Evolutionary conservation across 2,797 vertebrate genomes (phyloP).

Genomic region (Neosilurus mollespiculum): DNA sequence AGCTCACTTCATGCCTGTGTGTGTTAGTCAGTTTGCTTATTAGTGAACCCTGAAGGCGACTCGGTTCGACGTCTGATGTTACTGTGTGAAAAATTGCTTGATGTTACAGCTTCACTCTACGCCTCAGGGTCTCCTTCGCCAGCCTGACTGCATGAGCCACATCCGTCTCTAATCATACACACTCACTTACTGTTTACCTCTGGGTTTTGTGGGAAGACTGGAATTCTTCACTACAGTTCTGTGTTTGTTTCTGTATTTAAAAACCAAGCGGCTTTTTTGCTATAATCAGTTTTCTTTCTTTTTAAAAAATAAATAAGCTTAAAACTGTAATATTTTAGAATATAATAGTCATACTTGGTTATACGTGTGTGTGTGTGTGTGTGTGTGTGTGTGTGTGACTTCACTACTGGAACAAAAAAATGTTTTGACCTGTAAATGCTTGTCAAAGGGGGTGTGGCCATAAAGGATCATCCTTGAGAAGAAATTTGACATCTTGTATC

Average conservation of each 20-base stretch:
- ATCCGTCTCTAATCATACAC: background rate
- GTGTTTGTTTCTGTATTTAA: constrained; percentile 71
- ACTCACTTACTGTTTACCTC: background rate
- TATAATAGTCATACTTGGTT: constrained; percentile 57
- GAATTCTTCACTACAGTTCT: background rate
- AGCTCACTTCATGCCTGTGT: background rate
- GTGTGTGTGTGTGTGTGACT: background rate
- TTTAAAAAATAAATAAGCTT: constrained; percentile 60
- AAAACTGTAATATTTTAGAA: constrained; percentile 63
- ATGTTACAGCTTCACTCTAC: background rate
- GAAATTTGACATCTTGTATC: background rate
- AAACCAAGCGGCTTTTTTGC: constrained; percentile 49
- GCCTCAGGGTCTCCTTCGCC: background rate
- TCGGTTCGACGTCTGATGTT: background rate
- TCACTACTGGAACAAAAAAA: no score
- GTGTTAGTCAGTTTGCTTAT: background rate
- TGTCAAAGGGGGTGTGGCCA: no score
- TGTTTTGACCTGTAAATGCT: no score
- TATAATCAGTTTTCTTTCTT: constrained; percentile 27
- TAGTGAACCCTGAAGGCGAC: background rate
- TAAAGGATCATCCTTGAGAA: no score
- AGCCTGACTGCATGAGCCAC: background rate
- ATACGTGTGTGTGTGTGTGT: background rate
- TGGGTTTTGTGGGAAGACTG: background rate
- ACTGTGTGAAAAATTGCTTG: background rate